These are phyloP conservation scores for Aphelenchoides avenae DNA, from an alignment of 1,140 invertebrate species.

Conservation along the genomic window DNA sequence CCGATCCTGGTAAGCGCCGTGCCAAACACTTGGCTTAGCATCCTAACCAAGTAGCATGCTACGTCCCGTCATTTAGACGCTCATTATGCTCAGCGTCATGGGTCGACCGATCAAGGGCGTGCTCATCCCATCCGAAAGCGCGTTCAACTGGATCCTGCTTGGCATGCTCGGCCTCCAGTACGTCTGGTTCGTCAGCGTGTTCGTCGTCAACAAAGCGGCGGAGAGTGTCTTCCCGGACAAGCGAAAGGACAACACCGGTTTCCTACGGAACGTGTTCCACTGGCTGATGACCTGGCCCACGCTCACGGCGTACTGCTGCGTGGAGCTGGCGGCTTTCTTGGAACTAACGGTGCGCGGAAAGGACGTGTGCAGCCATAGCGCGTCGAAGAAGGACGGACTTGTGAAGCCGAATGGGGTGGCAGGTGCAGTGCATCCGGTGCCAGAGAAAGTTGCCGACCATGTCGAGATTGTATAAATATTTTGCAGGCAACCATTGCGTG, in stretches of 20 bases:
- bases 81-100: constrained; percentile 23
- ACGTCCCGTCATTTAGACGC: too few species aligned
- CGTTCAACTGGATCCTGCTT: constrained; percentile 35
- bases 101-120: constrained; percentile 22
- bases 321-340: constrained; percentile 42
- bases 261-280: constrained; percentile 46
- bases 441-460: background rate
- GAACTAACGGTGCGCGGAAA: constrained; percentile 46
- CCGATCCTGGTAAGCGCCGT: constrained; percentile 36
- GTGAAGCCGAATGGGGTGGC: background rate
- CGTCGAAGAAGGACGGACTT: constrained; percentile 47
- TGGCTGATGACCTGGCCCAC: constrained; percentile 40
- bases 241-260: constrained; percentile 34
- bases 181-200: constrained; percentile 44
- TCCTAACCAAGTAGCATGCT: too few species aligned
- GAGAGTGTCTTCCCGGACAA: constrained; percentile 43
- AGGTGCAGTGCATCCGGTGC: background rate
- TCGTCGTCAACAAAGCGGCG: constrained; percentile 42
- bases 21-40: background rate
- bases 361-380: constrained; percentile 41
- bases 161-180: constrained; percentile 39
- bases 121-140: constrained; percentile 24
- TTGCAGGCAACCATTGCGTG: too few species aligned
- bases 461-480: too few species aligned
- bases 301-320: constrained; percentile 40